These are phyloP conservation scores for Diuraphis noxia DNA, from an alignment of 1,140 invertebrate genomes.

Conservation along the genomic window DNA sequence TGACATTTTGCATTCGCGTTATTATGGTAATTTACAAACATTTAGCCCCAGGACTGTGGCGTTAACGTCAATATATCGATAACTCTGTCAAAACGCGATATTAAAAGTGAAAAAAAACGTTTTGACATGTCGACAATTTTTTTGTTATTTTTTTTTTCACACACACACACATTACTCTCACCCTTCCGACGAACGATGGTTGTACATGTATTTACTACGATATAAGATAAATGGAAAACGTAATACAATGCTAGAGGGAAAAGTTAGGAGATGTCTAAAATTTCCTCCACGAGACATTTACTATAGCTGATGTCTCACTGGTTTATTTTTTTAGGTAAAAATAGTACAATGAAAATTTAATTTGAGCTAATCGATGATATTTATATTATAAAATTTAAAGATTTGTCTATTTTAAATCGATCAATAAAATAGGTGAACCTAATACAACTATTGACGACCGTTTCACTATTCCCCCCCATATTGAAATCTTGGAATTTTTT, in stretches of 20 bases:
- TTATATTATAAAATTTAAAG: too few relatives aligned
- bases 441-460: too few relatives aligned
- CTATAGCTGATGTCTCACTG: background rate
- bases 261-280: background rate
- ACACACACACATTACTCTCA: background rate
- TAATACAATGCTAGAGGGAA: background rate
- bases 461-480: too few relatives aligned
- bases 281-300: background rate
- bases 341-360: background rate
- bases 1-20: slow-evolving; percentile 13
- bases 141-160: background rate
- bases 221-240: background rate
- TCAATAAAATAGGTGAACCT: background rate
- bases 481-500: too few relatives aligned
- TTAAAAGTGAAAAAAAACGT: slow-evolving; percentile 12
- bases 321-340: background rate
- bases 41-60: background rate
- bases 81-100: background rate
- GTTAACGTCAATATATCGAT: slow-evolving; percentile 9
- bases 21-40: slow-evolving; percentile 26
- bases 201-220: background rate
- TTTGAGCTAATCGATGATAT: background rate
- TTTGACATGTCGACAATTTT: slow-evolving; percentile 14
- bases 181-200: background rate
- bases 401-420: background rate